Base-by-base conservation (phyloP, 2,797 vertebrate species). In the Micropoecilia bifurca region DNA sequence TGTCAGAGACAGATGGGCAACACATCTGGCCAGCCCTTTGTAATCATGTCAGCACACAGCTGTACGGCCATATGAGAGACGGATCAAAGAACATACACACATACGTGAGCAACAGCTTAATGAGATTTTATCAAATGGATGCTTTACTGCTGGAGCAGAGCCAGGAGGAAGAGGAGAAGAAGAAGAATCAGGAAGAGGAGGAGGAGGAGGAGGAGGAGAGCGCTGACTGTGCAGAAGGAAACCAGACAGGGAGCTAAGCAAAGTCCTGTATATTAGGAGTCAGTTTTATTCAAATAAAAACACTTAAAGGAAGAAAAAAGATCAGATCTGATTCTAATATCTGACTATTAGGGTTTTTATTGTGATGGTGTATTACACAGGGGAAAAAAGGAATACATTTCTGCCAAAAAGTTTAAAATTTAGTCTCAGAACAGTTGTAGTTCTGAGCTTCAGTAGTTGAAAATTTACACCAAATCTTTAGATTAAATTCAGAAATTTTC, bases 21-120 rank as follows among this genome's bases (percentile, higher is more conserved):
- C 88, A 92, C 94, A 95, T 95, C 94, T 95, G 92, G 85, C 50
- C 80, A 80, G 74, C 83, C 87, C 89, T 93, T 88, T 93, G 91
- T 92, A 83, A 91, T 93, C 88, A 81, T 87, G 80, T 90, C 84
- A 85, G 86, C 33, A 68, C 85, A 89, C 92, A 95, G 92, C 91
- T 94, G 93, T 76, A 82, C 25, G 33, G 86, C 86, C 89, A 88
- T 91, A 93, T 87, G 91, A 92, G 79, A 73, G 82, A 76, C 55
- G 85, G 88, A 92, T 95, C 89, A 95, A 91, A 94, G 91, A 91
- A 83, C 77, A 84, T 82, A 81, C 85, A 50, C 80, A 76, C 68
- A 76, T 74, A 76, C 48, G 6, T 18, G 8, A 22, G 66, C 85
- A 89, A 80, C 82, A 82, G 72, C 47, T 9, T 83, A 80, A 86